Conservation (phyloP, 2,888 invertebrate species). For the Drosophila melanosoma region DNA sequence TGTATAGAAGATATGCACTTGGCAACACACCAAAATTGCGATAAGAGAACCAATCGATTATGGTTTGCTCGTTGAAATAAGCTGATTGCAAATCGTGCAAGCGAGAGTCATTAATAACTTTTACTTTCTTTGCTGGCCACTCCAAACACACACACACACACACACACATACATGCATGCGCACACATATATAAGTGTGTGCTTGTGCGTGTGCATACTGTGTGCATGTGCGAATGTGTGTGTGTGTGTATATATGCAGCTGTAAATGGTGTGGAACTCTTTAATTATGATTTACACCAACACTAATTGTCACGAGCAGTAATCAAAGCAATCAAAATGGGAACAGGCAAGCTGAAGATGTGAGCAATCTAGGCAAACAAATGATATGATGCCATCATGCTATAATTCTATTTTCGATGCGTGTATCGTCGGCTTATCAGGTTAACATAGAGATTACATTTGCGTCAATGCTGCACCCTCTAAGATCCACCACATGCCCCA, state of each 20-base stretch:
- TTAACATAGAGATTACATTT: slow-evolving; percentile 31
- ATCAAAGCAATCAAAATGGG: slow-evolving; percentile 4
- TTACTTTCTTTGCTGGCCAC: slow-evolving; percentile 24
- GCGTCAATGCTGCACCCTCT: slow-evolving; percentile 52
- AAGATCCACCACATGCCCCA: not conserved
- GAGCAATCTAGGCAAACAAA: not conserved
- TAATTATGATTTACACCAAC: slow-evolving; percentile 18
- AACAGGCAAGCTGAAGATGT: slow-evolving; percentile 8
- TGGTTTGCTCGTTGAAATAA: not conserved
- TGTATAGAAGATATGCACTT: slow-evolving; percentile 25
- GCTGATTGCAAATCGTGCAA: not conserved
- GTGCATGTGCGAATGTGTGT: not conserved
- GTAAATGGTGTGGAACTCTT: slow-evolving; percentile 16
- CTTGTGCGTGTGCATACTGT: not conserved
- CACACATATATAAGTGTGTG: not conserved
- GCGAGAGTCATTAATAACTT: slow-evolving; percentile 18
- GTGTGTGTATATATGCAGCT: not conserved
- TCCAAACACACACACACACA: not conserved
- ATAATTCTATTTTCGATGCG: slow-evolving; percentile 53
- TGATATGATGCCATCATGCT: not conserved
- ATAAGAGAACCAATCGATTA: slow-evolving; percentile 25
- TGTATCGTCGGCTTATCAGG: slow-evolving; percentile 43
- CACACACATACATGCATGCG: not conserved
- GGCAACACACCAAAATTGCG: slow-evolving; percentile 22
- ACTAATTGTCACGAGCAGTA: slow-evolving; percentile 38